phyloP scores from a whole-genome alignment of 2,113 vertebrate species.

The Pogonocichla stellata region DNA sequence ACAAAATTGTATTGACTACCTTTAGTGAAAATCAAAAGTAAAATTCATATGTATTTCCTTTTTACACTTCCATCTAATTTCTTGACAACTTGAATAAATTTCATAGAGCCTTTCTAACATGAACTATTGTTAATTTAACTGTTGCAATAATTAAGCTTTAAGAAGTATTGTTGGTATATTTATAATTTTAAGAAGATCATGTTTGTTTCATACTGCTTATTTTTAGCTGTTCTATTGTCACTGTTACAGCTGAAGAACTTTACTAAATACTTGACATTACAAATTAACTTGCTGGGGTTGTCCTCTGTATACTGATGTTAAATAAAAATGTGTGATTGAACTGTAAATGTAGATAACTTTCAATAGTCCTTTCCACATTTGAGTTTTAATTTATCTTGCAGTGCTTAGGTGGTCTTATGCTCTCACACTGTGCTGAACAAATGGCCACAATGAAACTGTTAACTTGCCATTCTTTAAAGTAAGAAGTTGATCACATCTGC shows the following conservation, averaged over 20 bases:
- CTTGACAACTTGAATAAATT: conserved; percentile 76
- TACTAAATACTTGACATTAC: conserved; percentile 52
- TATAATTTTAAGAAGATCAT: conserved; percentile 65
- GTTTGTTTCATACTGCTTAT: conserved; percentile 71
- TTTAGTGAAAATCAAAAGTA: conserved; percentile 69
- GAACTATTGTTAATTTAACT: conserved; percentile 66
- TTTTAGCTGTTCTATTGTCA: conserved; percentile 67
- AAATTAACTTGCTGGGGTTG: conserved; percentile 64
- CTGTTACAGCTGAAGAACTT: conserved; percentile 69
- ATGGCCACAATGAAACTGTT: neutral
- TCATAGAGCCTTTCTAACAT: conserved; percentile 74
- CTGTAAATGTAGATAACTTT: conserved; percentile 61
- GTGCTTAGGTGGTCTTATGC: conserved; percentile 3
- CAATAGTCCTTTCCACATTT: conserved; percentile 55
- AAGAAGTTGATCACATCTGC: neutral
- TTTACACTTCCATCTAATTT: conserved; percentile 71
- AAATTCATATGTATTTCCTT: conserved; percentile 71
- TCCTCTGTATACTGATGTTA: conserved; percentile 67
- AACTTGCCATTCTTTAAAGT: neutral
- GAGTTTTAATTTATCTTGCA: conserved; percentile 44
- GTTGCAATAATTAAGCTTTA: conserved; percentile 72
- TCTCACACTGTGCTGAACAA: neutral
- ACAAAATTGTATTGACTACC: conserved; percentile 68
- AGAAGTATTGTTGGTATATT: conserved; percentile 70
- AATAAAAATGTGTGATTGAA: conserved; percentile 70